Conservation (phyloP, 1,140 invertebrate genomes). For the Pantala flavescens region DNA sequence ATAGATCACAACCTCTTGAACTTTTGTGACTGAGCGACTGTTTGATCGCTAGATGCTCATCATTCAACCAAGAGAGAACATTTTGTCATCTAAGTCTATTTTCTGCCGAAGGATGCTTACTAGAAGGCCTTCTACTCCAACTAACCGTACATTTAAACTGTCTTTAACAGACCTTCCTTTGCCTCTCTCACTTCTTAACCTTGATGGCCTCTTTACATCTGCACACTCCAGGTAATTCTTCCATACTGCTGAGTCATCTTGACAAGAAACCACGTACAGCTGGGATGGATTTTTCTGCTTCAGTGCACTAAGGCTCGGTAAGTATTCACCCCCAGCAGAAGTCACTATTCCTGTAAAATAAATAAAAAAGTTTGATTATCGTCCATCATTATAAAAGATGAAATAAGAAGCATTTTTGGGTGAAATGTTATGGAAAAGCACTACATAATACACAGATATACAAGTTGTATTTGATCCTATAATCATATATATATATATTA, state of each 20-base stretch:
- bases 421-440: too few species aligned
- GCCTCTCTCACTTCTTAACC: background rate
- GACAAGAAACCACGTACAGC: slow-evolving; percentile 33
- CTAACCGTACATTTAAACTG: slow-evolving; percentile 27
- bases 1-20: too few species aligned
- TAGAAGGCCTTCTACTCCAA: slow-evolving; percentile 37
- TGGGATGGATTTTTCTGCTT: slow-evolving; percentile 29
- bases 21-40: too few species aligned
- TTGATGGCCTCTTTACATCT: background rate
- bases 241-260: slow-evolving; percentile 31
- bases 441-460: too few species aligned
- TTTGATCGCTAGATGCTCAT: too few species aligned
- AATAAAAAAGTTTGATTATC: slow-evolving; percentile 21
- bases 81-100: slow-evolving; percentile 27
- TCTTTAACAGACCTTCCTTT: slow-evolving; percentile 26
- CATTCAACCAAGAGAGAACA: background rate
- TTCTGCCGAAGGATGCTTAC: slow-evolving; percentile 37
- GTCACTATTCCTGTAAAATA: slow-evolving; percentile 36
- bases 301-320: slow-evolving; percentile 27
- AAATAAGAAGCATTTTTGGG: too few species aligned
- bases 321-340: slow-evolving; percentile 31
- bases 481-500: too few species aligned
- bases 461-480: too few species aligned
- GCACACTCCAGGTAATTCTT: slow-evolving; percentile 22
- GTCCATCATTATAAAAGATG: background rate